phyloP scores from a whole-genome alignment of 2,888 invertebrate species.

The Dicycla oo region DNA sequence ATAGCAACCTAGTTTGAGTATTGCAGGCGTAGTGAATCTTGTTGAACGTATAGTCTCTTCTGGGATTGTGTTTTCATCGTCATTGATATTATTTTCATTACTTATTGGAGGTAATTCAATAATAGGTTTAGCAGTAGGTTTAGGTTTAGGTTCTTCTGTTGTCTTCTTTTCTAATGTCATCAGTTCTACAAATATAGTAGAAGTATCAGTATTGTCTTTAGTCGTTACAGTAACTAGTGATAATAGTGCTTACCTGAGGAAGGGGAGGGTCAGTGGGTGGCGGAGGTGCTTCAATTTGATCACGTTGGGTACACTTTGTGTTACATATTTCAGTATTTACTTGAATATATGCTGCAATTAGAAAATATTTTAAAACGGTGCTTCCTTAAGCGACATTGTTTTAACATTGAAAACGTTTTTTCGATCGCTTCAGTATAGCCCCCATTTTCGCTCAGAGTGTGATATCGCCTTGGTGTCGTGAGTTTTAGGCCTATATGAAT shows the following conservation, averaged over 20 bases:
- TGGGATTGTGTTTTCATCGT: constrained; percentile 36
- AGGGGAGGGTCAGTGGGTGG: not conserved
- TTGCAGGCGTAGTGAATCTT: not conserved
- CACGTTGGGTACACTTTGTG: constrained; percentile 36
- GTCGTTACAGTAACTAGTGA: constrained; percentile 21
- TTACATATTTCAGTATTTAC: constrained; percentile 47
- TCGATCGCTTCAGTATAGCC: too few species aligned
- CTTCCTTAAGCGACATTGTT: too few species aligned
- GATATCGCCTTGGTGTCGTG: too few species aligned
- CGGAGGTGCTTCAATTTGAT: constrained; percentile 2
- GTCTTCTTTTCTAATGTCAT: constrained; percentile 10
- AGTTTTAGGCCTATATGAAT: too few species aligned
- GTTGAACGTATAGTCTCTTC: not conserved
- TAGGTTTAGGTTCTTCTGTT: constrained; percentile 1
- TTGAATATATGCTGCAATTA: constrained; percentile 56
- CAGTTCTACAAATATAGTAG: constrained; percentile 30
- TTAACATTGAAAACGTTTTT: too few species aligned
- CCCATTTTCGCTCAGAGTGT: too few species aligned
- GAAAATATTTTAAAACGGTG: not conserved
- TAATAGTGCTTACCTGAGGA: constrained; percentile 19
- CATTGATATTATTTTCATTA: constrained; percentile 14
- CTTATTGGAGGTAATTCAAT: not conserved
- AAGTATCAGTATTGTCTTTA: constrained; percentile 38
- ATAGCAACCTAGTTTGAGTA: constrained; percentile 45
- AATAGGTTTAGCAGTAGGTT: constrained; percentile 17